Evolutionary conservation across 1,140 invertebrate genomes (phyloP), one percentile per base, ranked within the genome.

Genomic region (Drosophila obscura): DNA sequence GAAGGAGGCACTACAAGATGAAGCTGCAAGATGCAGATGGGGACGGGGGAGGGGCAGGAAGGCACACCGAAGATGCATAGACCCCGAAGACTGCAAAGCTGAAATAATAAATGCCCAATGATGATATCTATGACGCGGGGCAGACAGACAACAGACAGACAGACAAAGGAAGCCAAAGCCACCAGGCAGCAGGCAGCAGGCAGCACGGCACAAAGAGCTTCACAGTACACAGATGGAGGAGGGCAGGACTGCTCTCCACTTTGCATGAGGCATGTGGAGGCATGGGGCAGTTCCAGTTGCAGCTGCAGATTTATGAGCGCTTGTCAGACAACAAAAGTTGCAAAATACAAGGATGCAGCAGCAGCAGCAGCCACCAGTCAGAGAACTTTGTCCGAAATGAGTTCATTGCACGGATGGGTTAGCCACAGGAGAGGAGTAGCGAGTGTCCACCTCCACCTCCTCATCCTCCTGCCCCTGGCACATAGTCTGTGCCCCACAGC

Each of bases 51-150:
- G 0, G 35, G 35, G 4, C 1, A 50, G 19, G 13, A 8, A 41
- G 26, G 24, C 43, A 50, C 19, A 57, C 39, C 49, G 62, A 24
- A 61, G 57, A 46, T 46, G 28, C 39, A 65, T 31, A 68, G 35
- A 72, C 60, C 60, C 60, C n/a, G 26, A 22, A 13, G 24, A 24
- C 28, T 13, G 35, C 60, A 74, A 64, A 51, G 67, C 78, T 77
- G 65, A 61, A 68, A 78, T 66, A 85, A 87, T 82, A 87, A 87
- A 87, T 82, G 82, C 78, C 78, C 71, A 78, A 78, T 88, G 82
- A 87, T 88, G 82, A 76, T 87, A 82, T 81, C 79, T 81, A 82
- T 74, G 79, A 76, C 69, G 52, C 62, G 73, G 35, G 50, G 44
- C 44, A 63, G 19, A 28, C 61, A 63, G 41, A 28, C 48, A 62